Conservation (phyloP, 1,140 invertebrate species). For the Eulimnadia texana region DNA sequence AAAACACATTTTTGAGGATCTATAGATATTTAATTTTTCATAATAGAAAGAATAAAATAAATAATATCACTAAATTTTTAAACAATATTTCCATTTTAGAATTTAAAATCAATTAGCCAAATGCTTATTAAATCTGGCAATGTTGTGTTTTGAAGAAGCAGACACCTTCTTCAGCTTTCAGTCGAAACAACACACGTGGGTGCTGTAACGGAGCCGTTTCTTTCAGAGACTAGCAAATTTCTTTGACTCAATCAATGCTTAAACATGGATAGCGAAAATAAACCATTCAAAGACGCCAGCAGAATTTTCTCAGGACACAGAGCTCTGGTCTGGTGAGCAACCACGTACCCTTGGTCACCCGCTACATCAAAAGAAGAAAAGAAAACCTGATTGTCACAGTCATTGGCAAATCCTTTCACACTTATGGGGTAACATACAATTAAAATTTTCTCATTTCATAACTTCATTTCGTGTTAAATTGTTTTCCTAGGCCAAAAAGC, state of each 20-base stretch:
- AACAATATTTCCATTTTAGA: too few species aligned
- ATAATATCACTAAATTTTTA: too few species aligned
- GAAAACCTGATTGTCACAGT: slow-evolving; percentile 80
- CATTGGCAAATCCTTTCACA: slow-evolving; percentile 80
- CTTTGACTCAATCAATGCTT: background rate
- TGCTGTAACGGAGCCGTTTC: background rate
- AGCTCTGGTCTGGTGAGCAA: slow-evolving; percentile 87
- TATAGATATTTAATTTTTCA: too few species aligned
- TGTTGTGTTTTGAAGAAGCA: too few species aligned
- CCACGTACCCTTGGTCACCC: slow-evolving; percentile 65
- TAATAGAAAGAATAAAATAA: too few species aligned
- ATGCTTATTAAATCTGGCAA: too few species aligned
- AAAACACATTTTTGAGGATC: too few species aligned
- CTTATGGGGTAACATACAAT: slow-evolving; percentile 48
- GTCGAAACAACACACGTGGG: too few species aligned
- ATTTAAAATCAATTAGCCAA: too few species aligned
- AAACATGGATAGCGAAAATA: background rate
- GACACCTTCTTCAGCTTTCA: too few species aligned
- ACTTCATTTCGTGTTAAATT: slow-evolving; percentile 17
- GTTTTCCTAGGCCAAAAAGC: slow-evolving; percentile 50
- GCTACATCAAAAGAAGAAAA: slow-evolving; percentile 68
- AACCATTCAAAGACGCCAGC: slow-evolving; percentile 30
- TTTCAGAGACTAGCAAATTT: background rate
- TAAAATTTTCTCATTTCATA: slow-evolving; percentile 1
- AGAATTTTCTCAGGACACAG: slow-evolving; percentile 68